Percentiles rank a stretch among this genome's conserved stretches.
Conservation (phyloP, 2,113 vertebrate species). For the Amblyopsis rosae region DNA sequence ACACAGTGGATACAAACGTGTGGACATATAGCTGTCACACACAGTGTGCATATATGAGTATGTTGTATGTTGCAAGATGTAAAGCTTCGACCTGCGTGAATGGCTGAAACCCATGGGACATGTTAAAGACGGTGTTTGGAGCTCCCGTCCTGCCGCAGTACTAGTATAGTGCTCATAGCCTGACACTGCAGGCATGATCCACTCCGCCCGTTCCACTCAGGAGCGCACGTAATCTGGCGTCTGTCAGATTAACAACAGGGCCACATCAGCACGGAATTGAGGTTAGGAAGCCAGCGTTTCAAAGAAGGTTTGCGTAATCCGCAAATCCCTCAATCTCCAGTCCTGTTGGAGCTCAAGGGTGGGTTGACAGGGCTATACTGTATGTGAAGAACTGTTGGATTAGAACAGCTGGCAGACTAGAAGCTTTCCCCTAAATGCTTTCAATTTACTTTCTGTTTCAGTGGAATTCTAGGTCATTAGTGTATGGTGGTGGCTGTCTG, state of each 20-base stretch:
- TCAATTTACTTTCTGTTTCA: no score
- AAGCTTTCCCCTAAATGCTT: no score
- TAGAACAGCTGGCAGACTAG: neutral
- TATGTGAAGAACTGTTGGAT: neutral
- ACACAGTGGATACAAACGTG: no score
- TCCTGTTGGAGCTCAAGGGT: slow-evolving; percentile 43
- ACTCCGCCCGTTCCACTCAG: slow-evolving; percentile 25
- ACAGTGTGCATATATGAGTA: no score
- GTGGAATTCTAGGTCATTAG: no score
- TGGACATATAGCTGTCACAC: no score
- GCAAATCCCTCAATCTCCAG: slow-evolving; percentile 53
- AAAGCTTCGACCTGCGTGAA: no score
- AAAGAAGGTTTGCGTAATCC: slow-evolving; percentile 51
- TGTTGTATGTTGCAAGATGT: no score
- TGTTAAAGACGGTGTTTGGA: no score
- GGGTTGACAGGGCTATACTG: neutral
- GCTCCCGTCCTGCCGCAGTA: slow-evolving; percentile 28
- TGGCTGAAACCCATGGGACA: no score
- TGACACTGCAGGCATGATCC: slow-evolving; percentile 23
- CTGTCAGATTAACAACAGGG: slow-evolving; percentile 63
- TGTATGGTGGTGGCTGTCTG: no score
- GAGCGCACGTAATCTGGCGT: slow-evolving; percentile 62
- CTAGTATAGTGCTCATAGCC: slow-evolving; percentile 30
- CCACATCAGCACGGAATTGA: slow-evolving; percentile 61
- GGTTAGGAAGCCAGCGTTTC: slow-evolving; percentile 56